These are phyloP conservation scores for Agriopis leucophaearia DNA, from an alignment of 2,888 invertebrate genomes.

Conservation along the genomic window DNA sequence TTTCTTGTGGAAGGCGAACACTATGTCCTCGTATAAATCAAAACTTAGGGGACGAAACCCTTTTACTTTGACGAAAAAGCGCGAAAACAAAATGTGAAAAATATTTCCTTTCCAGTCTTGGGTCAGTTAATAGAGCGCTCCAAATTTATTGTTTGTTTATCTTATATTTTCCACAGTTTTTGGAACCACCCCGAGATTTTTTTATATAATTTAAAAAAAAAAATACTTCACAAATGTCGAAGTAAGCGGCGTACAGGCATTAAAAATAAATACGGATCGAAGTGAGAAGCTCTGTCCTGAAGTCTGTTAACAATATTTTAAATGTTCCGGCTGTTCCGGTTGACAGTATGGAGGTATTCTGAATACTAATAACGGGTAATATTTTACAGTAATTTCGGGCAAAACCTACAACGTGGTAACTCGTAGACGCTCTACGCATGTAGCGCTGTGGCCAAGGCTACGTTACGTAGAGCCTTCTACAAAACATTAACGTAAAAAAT, in stretches of 20 bases:
- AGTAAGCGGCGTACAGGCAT: too few species aligned
- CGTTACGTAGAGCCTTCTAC: constrained; percentile 7
- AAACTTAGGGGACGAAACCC: constrained; percentile 34
- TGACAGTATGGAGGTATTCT: too few species aligned
- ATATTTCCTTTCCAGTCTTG: background rate
- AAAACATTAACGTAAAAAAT: background rate
- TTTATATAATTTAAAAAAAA: too few species aligned
- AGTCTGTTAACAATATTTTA: too few species aligned
- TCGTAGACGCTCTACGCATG: background rate
- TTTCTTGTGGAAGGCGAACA: constrained; percentile 12
- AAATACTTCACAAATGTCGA: too few species aligned
- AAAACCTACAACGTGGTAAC: background rate
- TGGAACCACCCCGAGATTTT: too few species aligned
- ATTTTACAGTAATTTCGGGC: background rate
- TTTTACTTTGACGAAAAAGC: constrained; percentile 19
- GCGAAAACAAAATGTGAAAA: constrained; percentile 13
- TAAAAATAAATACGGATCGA: too few species aligned
- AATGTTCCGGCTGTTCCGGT: too few species aligned
- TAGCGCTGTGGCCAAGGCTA: background rate
- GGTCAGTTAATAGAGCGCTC: too few species aligned
- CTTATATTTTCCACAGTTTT: background rate
- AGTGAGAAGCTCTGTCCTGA: too few species aligned
- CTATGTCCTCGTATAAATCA: constrained; percentile 34
- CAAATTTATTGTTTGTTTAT: background rate
- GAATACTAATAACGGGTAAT: too few species aligned